Evolutionary conservation across 2,888 invertebrate genomes (phyloP).

Genomic region (Eristalinus sepulchralis): DNA sequence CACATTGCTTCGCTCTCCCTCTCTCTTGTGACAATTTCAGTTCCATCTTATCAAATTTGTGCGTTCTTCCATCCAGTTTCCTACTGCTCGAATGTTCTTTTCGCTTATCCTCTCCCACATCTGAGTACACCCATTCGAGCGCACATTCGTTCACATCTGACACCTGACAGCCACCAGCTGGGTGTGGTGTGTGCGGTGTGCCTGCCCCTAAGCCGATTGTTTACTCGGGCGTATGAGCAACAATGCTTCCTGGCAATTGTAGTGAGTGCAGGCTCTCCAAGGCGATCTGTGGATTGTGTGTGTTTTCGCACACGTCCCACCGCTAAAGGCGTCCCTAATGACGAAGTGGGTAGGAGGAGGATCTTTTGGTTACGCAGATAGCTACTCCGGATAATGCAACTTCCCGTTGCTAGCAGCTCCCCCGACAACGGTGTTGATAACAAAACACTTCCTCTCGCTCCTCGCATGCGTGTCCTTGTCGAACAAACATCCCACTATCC

Average conservation of each 20-base stretch:
- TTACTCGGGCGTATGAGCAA: slow-evolving; percentile 56
- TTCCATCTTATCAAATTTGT: neutral
- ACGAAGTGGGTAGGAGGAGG: neutral
- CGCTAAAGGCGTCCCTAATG: neutral
- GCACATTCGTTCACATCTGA: too few species aligned
- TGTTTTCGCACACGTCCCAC: neutral
- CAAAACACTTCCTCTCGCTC: slow-evolving; percentile 29
- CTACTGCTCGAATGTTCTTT: neutral
- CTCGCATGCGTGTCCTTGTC: slow-evolving; percentile 33
- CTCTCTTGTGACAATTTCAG: too few species aligned
- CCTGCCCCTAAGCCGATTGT: slow-evolving; percentile 52
- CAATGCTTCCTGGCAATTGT: neutral
- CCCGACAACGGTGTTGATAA: slow-evolving; percentile 40
- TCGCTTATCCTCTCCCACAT: neutral
- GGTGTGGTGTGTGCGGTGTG: neutral
- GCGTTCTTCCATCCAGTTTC: too few species aligned
- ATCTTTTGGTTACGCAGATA: neutral
- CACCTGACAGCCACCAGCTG: too few species aligned
- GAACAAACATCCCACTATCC: slow-evolving; percentile 41
- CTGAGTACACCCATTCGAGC: neutral
- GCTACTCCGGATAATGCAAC: neutral
- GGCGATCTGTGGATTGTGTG: neutral
- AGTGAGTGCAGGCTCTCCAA: neutral
- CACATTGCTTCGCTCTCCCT: too few species aligned
- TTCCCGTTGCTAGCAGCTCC: slow-evolving; percentile 35